Conservation (phyloP, 2,797 vertebrate species). For the Numenius phaeopus region DNA sequence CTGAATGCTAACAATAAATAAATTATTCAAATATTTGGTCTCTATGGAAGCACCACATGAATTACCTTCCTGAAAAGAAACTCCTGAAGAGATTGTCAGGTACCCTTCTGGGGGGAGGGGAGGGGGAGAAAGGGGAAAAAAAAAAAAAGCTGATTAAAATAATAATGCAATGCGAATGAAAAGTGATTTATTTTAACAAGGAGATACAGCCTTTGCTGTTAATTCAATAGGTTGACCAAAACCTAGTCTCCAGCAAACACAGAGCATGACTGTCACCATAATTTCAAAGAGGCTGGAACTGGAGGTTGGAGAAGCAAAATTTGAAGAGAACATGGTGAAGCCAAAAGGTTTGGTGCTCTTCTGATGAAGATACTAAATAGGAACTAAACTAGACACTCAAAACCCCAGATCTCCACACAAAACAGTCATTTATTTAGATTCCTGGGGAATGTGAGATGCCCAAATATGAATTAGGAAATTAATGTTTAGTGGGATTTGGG, state of each 20-base stretch:
- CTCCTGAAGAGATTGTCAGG: conserved; percentile 29
- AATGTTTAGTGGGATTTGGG: not conserved
- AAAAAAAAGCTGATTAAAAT: not conserved
- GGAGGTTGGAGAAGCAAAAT: not conserved
- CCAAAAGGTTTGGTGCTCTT: not conserved
- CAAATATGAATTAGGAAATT: not conserved
- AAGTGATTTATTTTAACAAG: not conserved
- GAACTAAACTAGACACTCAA: not conserved
- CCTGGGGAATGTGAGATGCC: not conserved
- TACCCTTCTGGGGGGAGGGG: not conserved
- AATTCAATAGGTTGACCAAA: not conserved
- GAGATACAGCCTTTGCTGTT: not conserved
- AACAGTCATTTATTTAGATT: not conserved
- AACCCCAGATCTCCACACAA: not conserved
- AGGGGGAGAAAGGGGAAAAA: too few species aligned
- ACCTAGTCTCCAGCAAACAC: not conserved
- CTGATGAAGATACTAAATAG: not conserved
- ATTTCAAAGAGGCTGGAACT: not conserved
- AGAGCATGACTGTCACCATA: not conserved
- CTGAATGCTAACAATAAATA: conserved; percentile 63
- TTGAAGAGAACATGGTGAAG: not conserved
- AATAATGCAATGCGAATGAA: not conserved
- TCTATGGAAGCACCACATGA: not conserved
- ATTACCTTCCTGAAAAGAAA: conserved; percentile 43
- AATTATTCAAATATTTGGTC: conserved; percentile 47